Conservation (phyloP, 2,797 vertebrate genomes). For the Muscicapa striata region DNA sequence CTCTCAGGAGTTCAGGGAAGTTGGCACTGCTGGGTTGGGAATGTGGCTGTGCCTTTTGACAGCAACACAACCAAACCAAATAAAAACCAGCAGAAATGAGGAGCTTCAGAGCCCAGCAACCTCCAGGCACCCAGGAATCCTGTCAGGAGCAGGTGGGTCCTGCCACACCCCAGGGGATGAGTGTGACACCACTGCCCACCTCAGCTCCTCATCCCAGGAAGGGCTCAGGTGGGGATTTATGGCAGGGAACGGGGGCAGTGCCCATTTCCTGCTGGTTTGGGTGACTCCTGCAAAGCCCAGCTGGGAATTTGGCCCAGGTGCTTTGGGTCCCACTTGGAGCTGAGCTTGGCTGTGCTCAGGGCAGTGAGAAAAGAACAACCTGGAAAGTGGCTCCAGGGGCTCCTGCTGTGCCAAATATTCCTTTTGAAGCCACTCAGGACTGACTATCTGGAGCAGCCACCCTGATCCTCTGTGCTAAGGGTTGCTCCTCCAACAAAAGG, state of each 20-base stretch:
- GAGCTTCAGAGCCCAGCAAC: background rate
- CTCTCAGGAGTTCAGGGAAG: background rate
- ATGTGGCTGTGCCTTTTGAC: background rate
- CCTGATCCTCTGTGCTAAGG: background rate
- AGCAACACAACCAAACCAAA: background rate
- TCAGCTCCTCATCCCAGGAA: rapidly evolving
- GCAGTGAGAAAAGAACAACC: background rate
- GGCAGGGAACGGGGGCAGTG: background rate
- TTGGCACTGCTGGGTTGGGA: background rate
- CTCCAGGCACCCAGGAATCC: background rate
- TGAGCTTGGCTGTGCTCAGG: background rate
- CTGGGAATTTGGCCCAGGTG: background rate
- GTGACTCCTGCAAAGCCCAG: background rate
- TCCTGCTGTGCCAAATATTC: background rate
- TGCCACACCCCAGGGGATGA: background rate
- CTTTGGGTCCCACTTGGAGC: background rate
- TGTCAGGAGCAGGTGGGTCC: background rate
- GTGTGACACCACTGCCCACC: background rate
- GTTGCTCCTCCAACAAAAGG: background rate
- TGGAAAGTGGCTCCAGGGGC: background rate
- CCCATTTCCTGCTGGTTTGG: background rate
- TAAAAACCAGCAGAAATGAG: background rate
- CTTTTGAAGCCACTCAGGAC: background rate
- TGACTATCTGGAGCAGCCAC: background rate
- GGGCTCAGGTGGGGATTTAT: background rate